Evolutionary conservation across 2,888 invertebrate genomes (phyloP), one percentile per base, ranked within the genome.

Genomic region (Ethmia dodecea): DNA sequence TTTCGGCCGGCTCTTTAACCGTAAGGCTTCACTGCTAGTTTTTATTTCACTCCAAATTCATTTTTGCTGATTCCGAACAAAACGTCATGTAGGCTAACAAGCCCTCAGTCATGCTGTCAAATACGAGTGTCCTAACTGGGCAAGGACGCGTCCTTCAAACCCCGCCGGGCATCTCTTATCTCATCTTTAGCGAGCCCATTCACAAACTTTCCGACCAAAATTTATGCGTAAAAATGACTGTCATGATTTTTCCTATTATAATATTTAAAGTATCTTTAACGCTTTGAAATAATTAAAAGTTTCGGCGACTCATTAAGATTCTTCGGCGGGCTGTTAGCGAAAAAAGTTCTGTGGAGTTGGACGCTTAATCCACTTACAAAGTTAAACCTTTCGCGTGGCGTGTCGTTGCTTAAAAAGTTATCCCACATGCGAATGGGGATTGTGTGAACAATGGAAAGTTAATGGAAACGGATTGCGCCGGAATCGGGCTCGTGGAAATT

Each of bases 221-320:
- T n/a, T n/a, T n/a, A n/a, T n/a, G n/a, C n/a, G n/a, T 49, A 12
- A 53, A 56, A 55, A 49, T 52, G 54, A 59, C 60, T 48, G 53
- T 40, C 47, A 45, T 44, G 53, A 60, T 64, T 61, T 53, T 60
- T 52, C 55, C 54, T 62, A 55, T 65, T 56, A 63, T 71, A 74
- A 60, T 56, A 54, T 59, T 59, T 52, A 52, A 60, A 61, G 61
- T 62, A 62, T 64, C 60, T 58, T 63, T 60, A 64, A 60, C 59
- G 61, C 60, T 60, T 58, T 56, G 69, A 69, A 70, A 76, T 76
- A 71, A 76, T 78, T 76, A 77, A 73, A 78, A 79, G 64, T 78
- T 76, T 55, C 36, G 43, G 44, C 37, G 56, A 55, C 61, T 72
- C 70, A 64, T 77, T 75, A 74, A 68, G 63, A 75, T 69, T 63